Percentiles rank a stretch among this genome's conserved stretches.
Conservation (phyloP, 2,113 vertebrate genomes). For the Psittacula cyanocephala region DNA sequence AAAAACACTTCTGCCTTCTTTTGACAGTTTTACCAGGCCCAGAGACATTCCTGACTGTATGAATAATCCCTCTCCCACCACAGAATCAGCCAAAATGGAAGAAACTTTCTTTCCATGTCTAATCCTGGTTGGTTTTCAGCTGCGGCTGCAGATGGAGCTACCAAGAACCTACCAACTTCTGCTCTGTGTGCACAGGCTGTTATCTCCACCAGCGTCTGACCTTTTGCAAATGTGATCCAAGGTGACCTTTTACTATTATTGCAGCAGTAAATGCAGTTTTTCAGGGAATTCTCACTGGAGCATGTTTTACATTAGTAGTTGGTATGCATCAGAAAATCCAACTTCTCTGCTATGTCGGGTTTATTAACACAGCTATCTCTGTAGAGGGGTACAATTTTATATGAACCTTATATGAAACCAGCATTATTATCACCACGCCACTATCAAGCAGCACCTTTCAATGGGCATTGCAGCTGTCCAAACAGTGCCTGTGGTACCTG, state of each 20-base stretch:
- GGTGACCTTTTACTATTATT: slow-evolving; percentile 63
- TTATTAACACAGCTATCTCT: neutral
- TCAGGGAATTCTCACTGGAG: slow-evolving; percentile 46
- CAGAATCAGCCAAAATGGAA: neutral
- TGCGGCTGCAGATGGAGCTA: neutral
- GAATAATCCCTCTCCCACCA: neutral
- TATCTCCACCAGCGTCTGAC: slow-evolving; percentile 40
- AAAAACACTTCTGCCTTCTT: neutral
- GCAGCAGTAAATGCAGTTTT: slow-evolving; percentile 44
- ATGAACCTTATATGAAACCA: neutral
- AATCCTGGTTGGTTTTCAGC: neutral
- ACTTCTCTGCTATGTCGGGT: neutral
- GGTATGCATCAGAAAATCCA: slow-evolving; percentile 21
- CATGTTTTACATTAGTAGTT: neutral
- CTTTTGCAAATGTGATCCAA: slow-evolving; percentile 61
- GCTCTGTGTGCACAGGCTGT: slow-evolving; percentile 15
- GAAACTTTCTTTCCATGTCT: neutral
- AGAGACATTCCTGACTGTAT: neutral
- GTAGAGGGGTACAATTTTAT: neutral
- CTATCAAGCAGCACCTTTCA: slow-evolving; percentile 63
- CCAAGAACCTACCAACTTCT: neutral
- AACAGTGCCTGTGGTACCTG: slow-evolving; percentile 77
- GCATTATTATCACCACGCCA: neutral
- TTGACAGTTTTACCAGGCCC: neutral
- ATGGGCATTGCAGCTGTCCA: slow-evolving; percentile 79